Evolutionary conservation across 2,888 invertebrate species (phyloP), one percentile per base, ranked within the genome.

Genomic region (Morinoia aosen): DNA sequence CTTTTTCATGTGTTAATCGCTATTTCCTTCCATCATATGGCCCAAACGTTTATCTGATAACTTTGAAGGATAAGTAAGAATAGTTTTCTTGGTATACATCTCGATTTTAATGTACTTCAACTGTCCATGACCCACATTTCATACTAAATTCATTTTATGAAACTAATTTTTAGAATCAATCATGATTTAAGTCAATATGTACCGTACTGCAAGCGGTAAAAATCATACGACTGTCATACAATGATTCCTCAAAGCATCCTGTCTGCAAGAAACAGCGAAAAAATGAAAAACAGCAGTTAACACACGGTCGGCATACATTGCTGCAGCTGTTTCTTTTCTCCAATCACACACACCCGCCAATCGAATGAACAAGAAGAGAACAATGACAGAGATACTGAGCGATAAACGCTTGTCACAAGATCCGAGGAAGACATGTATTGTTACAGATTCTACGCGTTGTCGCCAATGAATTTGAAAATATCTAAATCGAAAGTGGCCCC

Each of bases 301-400:
- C 76, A 76, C 76, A 76, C 90, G 40, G 90, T 14, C 90, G 40
- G 48, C 40, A 90, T 40, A 90, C 90, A 48, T 90, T 39, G 90
- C 90, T 90, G 90, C 90, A 39, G 90, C 90, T 40, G 40, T 90
- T 90, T 39, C 39, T 90, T 90, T 40, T 90, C 90, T 40, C 48
- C 90, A 25, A 76, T 76, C 76, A 76, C 90, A 16, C 33, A 90
- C 90, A 39, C 4, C 90, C 14, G 48, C 10, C 90, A 48, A 40
- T 40, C 10, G 90, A 90, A 39, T 40, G 48, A 39, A 90, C 39
- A 90, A 90, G 40, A 16, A 40, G 40, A 76, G 76, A 76, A 76
- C 76, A 76, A 76, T 76, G 76, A 3, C 76, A 76, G 8, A 12
- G 76, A 76, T 76, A 76, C 76, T 76, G 76, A 76, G 25, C 16